Conservation (phyloP, 2,888 invertebrate species). For the Tuberolachnus salignus region DNA sequence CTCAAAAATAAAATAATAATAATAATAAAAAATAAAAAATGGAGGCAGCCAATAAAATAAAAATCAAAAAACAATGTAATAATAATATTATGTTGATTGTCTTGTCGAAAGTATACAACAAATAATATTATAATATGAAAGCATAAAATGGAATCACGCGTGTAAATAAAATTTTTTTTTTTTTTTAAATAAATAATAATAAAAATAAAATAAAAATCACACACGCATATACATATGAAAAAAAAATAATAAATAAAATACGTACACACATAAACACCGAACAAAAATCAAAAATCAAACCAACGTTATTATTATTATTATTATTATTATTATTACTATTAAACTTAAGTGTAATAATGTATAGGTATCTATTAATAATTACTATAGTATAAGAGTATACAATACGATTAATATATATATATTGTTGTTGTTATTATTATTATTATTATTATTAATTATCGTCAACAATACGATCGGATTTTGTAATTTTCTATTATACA, state of each 20-base stretch:
- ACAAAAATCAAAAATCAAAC: slow-evolving; percentile 33
- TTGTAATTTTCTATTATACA: too few relatives aligned
- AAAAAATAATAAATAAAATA: slow-evolving; percentile 4
- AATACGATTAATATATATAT: too few relatives aligned
- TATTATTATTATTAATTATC: too few relatives aligned
- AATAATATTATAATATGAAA: not conserved
- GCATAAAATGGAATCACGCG: slow-evolving; percentile 26
- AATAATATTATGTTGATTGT: slow-evolving; percentile 1
- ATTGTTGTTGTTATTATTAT: too few relatives aligned
- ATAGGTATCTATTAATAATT: not conserved
- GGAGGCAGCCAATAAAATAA: slow-evolving; percentile 37
- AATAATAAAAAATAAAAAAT: slow-evolving; percentile 17
- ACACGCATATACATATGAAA: slow-evolving; percentile 13
- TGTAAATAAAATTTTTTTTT: not conserved
- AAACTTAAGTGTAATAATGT: slow-evolving; percentile 3
- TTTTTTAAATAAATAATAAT: not conserved
- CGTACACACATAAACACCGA: slow-evolving; percentile 13
- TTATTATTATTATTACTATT: slow-evolving; percentile 34
- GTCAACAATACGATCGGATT: too few relatives aligned
- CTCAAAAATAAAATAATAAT: too few relatives aligned
- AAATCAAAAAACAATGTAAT: slow-evolving; percentile 11
- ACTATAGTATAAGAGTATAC: too few relatives aligned
- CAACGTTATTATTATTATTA: slow-evolving; percentile 49
- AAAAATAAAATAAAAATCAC: slow-evolving; percentile 19
- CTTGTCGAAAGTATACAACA: slow-evolving; percentile 23